phyloP scores from a whole-genome alignment of 1,140 invertebrate genomes.

The Galleria mellonella region DNA sequence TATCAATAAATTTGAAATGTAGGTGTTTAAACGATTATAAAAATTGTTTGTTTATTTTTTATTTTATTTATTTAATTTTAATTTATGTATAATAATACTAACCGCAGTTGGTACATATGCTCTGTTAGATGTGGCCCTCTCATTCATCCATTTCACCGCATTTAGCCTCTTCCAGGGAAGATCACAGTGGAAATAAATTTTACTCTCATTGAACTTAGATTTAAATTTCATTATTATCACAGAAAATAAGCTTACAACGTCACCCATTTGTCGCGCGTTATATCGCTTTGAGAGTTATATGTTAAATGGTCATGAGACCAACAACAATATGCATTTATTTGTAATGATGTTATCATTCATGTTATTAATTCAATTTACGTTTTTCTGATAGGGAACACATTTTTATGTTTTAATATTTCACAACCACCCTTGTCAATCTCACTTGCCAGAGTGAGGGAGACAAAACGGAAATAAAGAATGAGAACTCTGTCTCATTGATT shows the following conservation, averaged over 20 bases:
- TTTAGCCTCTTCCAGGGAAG: slow-evolving; percentile 60
- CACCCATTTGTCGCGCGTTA: slow-evolving; percentile 52
- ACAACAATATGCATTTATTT: slow-evolving; percentile 32
- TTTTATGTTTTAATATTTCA: slow-evolving; percentile 11
- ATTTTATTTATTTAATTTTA: no score
- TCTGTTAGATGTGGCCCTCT: slow-evolving; percentile 70
- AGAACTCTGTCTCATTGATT: no score
- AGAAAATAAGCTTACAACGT: slow-evolving; percentile 67
- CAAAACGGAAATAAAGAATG: no score
- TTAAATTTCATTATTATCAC: slow-evolving; percentile 71
- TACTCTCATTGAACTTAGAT: slow-evolving; percentile 65
- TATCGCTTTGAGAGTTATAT: slow-evolving; percentile 28
- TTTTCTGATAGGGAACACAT: slow-evolving; percentile 31
- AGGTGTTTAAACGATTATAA: no score
- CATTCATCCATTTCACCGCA: slow-evolving; percentile 75
- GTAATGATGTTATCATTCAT: slow-evolving; percentile 43
- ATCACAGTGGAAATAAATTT: slow-evolving; percentile 61
- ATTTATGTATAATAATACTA: slow-evolving; percentile 4
- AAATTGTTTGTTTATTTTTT: no score
- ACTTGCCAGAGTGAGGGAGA: slow-evolving; percentile 25
- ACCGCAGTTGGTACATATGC: slow-evolving; percentile 76
- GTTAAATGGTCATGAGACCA: slow-evolving; percentile 62
- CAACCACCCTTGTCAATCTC: slow-evolving; percentile 25
- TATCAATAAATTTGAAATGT: no score
- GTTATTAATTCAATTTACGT: slow-evolving; percentile 53